phyloP scores from a whole-genome alignment of 2,113 vertebrate genomes.

The Carollia perspicillata region DNA sequence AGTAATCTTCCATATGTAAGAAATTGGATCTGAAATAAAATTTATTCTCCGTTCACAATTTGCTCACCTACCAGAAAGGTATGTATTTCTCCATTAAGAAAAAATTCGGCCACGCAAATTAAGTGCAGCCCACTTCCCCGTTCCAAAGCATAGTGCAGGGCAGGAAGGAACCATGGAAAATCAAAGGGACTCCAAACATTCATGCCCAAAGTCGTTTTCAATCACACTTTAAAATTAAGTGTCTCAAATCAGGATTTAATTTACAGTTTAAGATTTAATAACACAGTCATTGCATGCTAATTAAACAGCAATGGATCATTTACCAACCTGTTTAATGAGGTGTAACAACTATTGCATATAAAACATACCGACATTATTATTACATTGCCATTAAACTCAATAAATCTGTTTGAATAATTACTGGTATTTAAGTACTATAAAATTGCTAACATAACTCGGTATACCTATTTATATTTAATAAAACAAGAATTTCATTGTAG shows the following conservation, averaged over 20 bases:
- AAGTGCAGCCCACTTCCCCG: not conserved
- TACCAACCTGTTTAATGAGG: slow-evolving; percentile 80
- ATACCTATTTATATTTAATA: slow-evolving; percentile 69
- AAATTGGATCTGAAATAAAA: slow-evolving; percentile 23
- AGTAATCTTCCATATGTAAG: slow-evolving; percentile 42
- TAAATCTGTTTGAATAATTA: slow-evolving; percentile 83
- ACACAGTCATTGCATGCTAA: slow-evolving; percentile 80
- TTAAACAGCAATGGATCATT: slow-evolving; percentile 83
- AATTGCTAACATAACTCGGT: slow-evolving; percentile 52
- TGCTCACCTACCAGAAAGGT: slow-evolving; percentile 16
- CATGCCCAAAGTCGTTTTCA: slow-evolving; percentile 74
- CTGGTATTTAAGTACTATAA: slow-evolving; percentile 69
- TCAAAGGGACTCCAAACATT: slow-evolving; percentile 50
- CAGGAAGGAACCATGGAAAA: slow-evolving; percentile 56
- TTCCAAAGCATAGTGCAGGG: not conserved
- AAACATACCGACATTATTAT: slow-evolving; percentile 78
- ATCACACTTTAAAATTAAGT: slow-evolving; percentile 79
- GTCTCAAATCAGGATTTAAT: slow-evolving; percentile 81
- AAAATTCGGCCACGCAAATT: slow-evolving; percentile 10
- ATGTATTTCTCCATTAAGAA: slow-evolving; percentile 26
- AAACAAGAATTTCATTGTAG: slow-evolving; percentile 54
- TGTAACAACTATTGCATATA: slow-evolving; percentile 78
- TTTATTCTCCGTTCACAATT: not conserved
- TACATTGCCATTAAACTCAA: slow-evolving; percentile 78
- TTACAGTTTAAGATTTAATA: slow-evolving; percentile 83